Conservation (phyloP, 2,797 vertebrate species). For the Pelochelys cantorii region DNA sequence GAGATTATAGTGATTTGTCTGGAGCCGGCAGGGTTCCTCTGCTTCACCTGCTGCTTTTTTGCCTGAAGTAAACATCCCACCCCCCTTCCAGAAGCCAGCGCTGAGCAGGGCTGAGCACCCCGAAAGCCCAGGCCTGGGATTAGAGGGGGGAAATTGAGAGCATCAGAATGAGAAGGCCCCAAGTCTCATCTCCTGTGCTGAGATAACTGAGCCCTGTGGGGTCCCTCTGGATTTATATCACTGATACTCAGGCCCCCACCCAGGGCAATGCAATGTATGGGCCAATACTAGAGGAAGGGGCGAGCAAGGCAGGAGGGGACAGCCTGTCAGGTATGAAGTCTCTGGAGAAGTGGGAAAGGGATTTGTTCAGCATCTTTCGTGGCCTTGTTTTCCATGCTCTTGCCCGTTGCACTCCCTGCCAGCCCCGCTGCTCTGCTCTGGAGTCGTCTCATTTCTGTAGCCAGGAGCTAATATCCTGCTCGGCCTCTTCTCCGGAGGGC, state of each 20-base stretch:
- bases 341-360: not conserved
- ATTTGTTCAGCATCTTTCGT: slow-evolving; percentile 19
- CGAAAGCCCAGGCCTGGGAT: not conserved
- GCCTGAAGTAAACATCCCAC: slow-evolving; percentile 32
- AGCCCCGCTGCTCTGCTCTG: not conserved
- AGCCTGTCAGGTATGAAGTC: not conserved
- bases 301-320: not conserved
- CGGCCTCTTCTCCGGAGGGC: not conserved
- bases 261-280: not conserved
- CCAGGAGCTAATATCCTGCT: slow-evolving; percentile 4
- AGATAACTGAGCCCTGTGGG: not conserved
- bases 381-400: slow-evolving; percentile 5
- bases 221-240: not conserved
- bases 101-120: not conserved
- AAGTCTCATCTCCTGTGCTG: not conserved
- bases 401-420: not conserved
- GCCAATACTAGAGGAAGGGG: not conserved
- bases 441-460: not conserved
- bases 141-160: not conserved
- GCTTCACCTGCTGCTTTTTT: slow-evolving; percentile 32
- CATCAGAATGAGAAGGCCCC: not conserved
- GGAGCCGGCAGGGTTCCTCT: not conserved
- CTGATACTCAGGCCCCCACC: not conserved
- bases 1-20: slow-evolving; percentile 74
- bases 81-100: not conserved